Base-by-base conservation (phyloP, 2,797 vertebrate genomes). In the Trachops cirrhosus region DNA sequence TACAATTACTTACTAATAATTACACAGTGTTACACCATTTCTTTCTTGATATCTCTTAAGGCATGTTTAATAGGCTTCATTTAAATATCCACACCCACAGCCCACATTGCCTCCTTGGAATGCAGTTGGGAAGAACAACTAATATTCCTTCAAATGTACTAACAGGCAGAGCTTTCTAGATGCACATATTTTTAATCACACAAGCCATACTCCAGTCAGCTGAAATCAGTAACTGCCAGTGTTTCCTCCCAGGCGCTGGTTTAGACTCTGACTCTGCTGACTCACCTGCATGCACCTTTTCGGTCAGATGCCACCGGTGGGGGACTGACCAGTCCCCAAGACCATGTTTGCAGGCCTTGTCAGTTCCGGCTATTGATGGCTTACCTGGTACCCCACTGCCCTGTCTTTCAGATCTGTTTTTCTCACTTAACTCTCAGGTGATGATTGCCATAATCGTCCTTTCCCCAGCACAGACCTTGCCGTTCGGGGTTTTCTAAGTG, bases 391-490 rank as follows among this genome's bases (percentile, higher is more conserved):
- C 50, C 94, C 95, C 75, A 7, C 83, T 82, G 46, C 39, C 9
- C 6, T 75, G 11, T 2, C 48, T 86, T 93, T 96, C 93, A 96
- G 67, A 85, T 85, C 89, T 78, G 3, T 16, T n/a, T 32, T 24
- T 41, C 16, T 21, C 0, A 68, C 82, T 96, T 97, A 86, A 50
- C 84, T 6, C 15, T 14, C 29, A 34, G 48, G 37, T 73, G 59
- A 74, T 7, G 88, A 74, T 5, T 10, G 54, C 52, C 93, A 92
- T 73, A 96, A 86, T 29, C 21, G 44, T 93, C 85, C 86, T 71
- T 54, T 41, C 57, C 91, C 19, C 26, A 2, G 46, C 54, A 92
- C 74, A 70, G 83, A 26, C 44, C 59, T 97, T 88, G 67, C 74
- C 88, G 34, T 91, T 90, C 48, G 22, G 10, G 41, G 24, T 54